Conservation (phyloP, 2,797 vertebrate genomes). For the Hozukius guyotensis region DNA sequence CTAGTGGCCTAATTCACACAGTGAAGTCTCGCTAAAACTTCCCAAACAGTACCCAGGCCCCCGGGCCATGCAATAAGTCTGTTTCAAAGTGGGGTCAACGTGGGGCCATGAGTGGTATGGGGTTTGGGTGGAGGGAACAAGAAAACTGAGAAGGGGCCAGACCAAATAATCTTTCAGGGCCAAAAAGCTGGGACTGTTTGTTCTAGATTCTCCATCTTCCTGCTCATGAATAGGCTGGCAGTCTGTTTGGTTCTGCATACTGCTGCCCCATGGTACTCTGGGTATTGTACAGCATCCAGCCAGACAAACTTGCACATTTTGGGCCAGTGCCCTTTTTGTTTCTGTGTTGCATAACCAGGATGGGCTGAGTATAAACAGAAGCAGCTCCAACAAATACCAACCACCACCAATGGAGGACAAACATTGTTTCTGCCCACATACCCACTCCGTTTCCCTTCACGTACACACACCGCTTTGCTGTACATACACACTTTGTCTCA, state of each 20-base stretch:
- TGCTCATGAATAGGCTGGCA: constrained; percentile 70
- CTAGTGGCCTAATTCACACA: constrained; percentile 30
- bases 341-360: constrained; percentile 65
- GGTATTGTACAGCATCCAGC: constrained; percentile 55
- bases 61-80: constrained; percentile 7
- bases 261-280: constrained; percentile 44
- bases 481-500: constrained; percentile 2
- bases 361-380: constrained; percentile 49
- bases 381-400: constrained; percentile 37
- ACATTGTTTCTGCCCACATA: constrained; percentile 10
- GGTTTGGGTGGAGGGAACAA: constrained; percentile 9
- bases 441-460: constrained; percentile 11
- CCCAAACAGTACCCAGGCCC: background rate
- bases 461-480: background rate
- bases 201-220: constrained; percentile 64
- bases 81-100: constrained; percentile 36
- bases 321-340: constrained; percentile 49
- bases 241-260: constrained; percentile 44
- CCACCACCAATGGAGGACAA: constrained; percentile 22
- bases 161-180: constrained; percentile 47
- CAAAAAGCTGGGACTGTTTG: constrained; percentile 57
- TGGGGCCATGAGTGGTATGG: constrained; percentile 11
- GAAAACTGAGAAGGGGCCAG: constrained; percentile 36
- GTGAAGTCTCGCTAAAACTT: constrained; percentile 5
- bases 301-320: constrained; percentile 45